phyloP scores from a whole-genome alignment of 2,113 vertebrate species.

The Toxostoma redivivum region DNA sequence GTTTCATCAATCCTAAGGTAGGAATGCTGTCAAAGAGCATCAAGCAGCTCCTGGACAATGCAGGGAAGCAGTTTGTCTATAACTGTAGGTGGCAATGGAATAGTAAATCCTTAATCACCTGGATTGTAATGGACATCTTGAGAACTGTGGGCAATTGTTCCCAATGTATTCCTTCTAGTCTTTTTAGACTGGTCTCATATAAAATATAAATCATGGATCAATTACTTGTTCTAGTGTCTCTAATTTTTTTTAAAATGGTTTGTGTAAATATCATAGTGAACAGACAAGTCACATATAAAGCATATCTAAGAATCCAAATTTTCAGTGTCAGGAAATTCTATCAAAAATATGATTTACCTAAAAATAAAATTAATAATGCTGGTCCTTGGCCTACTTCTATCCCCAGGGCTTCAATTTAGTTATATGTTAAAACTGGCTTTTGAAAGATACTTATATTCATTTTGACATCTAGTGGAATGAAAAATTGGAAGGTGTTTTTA shows the following conservation, averaged over 20 bases:
- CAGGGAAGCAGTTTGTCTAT: neutral
- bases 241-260: neutral
- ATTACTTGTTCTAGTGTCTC: neutral
- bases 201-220: neutral
- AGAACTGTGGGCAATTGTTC: neutral
- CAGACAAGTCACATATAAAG: neutral
- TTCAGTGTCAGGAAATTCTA: neutral
- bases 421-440: slow-evolving; percentile 5
- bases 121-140: neutral
- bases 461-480: neutral
- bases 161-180: neutral
- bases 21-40: neutral
- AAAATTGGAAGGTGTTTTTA: neutral
- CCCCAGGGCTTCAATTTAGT: neutral
- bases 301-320: neutral
- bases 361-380: neutral
- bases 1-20: neutral
- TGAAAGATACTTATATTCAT: neutral
- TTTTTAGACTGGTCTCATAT: neutral
- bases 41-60: neutral
- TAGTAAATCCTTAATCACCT: neutral
- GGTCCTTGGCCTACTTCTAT: neutral
- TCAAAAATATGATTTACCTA: neutral
- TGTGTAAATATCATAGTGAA: neutral
- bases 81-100: neutral